phyloP scores from a whole-genome alignment of 2,888 invertebrate species.

The Ecliptopera silaceata region DNA sequence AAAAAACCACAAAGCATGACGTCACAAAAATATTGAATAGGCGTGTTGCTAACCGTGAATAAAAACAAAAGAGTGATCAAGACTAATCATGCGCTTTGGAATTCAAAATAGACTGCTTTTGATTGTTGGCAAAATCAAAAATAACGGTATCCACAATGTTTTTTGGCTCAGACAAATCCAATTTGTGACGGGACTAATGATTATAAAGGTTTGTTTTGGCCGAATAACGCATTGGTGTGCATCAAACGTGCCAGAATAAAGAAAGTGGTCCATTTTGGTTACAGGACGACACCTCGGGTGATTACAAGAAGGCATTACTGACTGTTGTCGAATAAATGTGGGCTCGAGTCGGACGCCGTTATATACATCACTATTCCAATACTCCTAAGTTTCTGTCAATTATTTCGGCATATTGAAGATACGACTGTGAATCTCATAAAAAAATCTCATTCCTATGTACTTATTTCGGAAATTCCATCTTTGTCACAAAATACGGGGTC shows the following conservation, averaged over 20 bases:
- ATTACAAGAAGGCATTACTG: constrained; percentile 95
- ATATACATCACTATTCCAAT: constrained; percentile 62
- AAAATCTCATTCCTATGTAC: constrained; percentile 18
- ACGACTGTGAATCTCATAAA: constrained; percentile 31
- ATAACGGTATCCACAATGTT: constrained; percentile 6
- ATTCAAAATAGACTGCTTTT: constrained; percentile 26
- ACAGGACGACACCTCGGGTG: constrained; percentile 96
- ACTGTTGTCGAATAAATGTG: constrained; percentile 88
- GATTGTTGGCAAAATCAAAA: constrained; percentile 5
- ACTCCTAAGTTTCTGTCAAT: constrained; percentile 69
- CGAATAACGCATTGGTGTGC: constrained; percentile 13
- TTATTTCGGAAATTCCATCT: constrained; percentile 3
- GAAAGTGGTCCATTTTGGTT: constrained; percentile 75
- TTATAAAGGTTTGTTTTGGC: constrained; percentile 5
- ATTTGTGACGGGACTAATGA: background rate
- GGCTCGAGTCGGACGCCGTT: constrained; percentile 43
- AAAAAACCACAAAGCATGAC: background rate
- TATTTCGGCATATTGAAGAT: constrained; percentile 52
- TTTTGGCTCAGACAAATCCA: constrained; percentile 1
- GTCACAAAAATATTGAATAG: background rate
- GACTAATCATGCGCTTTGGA: constrained; percentile 18
- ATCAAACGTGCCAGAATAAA: constrained; percentile 22
- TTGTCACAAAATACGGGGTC: constrained; percentile 27
- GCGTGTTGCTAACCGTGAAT: constrained; percentile 16
- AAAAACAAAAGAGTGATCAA: constrained; percentile 8